Percentiles rank a stretch among this genome's conserved stretches.
Conservation (phyloP, 2,113 vertebrate species). For the Scomber scombrus region DNA sequence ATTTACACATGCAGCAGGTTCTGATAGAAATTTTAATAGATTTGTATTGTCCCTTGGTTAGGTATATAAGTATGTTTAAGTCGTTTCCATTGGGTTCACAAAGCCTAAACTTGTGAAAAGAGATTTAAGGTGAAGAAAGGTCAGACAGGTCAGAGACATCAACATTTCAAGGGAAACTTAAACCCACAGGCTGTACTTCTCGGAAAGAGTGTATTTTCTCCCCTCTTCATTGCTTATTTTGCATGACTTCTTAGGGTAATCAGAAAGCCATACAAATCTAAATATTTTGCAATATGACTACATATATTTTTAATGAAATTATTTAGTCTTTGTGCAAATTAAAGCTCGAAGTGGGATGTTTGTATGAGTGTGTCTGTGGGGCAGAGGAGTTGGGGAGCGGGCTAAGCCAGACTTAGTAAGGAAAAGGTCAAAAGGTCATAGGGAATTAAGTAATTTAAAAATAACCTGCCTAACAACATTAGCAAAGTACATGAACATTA, state of each 20-base stretch:
- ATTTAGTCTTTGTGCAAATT: neutral
- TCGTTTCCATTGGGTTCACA: neutral
- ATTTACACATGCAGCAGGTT: neutral
- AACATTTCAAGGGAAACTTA: neutral
- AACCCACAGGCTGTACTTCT: neutral
- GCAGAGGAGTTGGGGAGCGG: too few relatives aligned
- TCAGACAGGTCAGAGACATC: constrained; percentile 52
- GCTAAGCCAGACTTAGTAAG: neutral
- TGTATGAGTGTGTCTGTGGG: neutral
- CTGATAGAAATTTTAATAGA: too few relatives aligned
- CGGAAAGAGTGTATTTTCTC: neutral
- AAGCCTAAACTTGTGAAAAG: neutral
- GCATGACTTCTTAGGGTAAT: too few relatives aligned
- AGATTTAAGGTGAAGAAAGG: constrained; percentile 56
- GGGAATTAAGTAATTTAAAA: neutral
- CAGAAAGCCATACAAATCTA: too few relatives aligned
- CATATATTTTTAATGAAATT: neutral
- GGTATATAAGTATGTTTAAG: neutral
- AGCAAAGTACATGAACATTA: too few relatives aligned
- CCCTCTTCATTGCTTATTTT: neutral
- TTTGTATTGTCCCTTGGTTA: too few relatives aligned
- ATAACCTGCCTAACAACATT: neutral
- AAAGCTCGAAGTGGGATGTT: neutral
- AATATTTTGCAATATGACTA: too few relatives aligned
- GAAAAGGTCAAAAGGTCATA: constrained; percentile 22